Evolutionary conservation across 1,140 invertebrate genomes (phyloP).

Genomic region (Euura lappo): DNA sequence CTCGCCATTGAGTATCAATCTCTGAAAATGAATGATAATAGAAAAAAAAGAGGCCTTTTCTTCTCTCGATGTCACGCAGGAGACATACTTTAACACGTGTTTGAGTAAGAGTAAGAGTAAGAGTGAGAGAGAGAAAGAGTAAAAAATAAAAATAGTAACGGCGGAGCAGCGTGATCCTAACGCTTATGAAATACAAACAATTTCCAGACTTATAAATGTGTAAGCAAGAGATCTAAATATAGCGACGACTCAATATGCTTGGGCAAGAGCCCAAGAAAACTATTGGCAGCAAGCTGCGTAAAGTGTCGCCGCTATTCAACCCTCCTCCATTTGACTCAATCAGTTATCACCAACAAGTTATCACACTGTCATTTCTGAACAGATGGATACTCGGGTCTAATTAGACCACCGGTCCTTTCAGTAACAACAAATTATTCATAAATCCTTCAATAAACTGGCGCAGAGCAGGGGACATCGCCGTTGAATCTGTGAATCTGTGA

Average conservation of each 20-base stretch:
- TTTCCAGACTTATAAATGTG: conserved; percentile 5
- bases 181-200: conserved; percentile 2
- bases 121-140: conserved; percentile 11
- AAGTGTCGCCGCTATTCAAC: not conserved
- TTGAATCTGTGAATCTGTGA: not conserved
- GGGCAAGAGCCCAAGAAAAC: not conserved
- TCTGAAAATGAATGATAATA: not conserved
- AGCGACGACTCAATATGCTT: conserved; percentile 5
- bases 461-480: not conserved
- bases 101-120: conserved; percentile 9
- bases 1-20: no score
- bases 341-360: not conserved
- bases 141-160: not conserved
- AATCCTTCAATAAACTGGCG: no score
- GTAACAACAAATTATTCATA: no score
- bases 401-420: not conserved
- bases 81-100: not conserved
- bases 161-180: not conserved
- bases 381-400: not conserved
- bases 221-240: not conserved
- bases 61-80: conserved; percentile 10
- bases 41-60: not conserved
- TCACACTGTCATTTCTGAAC: not conserved
- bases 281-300: not conserved
- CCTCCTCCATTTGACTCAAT: not conserved